Percentiles rank a stretch among this genome's conserved stretches.
These are phyloP conservation scores for Virgularia gustaviana DNA, from an alignment of 92 coral and sea anemone genomes.

Conservation along the genomic window DNA sequence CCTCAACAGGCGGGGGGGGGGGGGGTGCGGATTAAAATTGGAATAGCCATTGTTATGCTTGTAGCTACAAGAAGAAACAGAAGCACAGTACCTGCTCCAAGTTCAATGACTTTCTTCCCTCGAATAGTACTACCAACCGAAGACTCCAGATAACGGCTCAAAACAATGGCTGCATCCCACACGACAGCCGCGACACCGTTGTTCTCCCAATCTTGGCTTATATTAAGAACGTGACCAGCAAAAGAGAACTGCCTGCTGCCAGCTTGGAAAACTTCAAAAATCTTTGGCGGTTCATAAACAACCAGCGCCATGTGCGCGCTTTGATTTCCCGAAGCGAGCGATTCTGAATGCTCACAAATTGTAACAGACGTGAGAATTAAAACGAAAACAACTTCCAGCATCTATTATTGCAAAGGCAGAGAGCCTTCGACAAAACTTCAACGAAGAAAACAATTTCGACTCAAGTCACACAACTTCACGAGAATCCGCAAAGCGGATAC, in stretches of 20 bases:
- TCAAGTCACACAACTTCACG: too few relatives aligned
- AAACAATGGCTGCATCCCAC: slow-evolving; percentile 96
- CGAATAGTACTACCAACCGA: slow-evolving; percentile 32
- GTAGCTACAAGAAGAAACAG: too few relatives aligned
- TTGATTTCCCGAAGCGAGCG: neutral
- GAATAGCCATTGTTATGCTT: too few relatives aligned
- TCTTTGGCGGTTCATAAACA: slow-evolving; percentile 66
- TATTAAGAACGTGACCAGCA: slow-evolving; percentile 67
- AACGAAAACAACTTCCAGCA: too few relatives aligned
- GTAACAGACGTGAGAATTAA: too few relatives aligned
- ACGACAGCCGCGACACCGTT: slow-evolving; percentile 96
- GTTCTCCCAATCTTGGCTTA: slow-evolving; percentile 82
- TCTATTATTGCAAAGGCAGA: too few relatives aligned
- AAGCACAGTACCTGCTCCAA: slow-evolving; percentile 64
- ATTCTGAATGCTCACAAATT: neutral
- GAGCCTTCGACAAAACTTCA: too few relatives aligned
- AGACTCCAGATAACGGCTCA: slow-evolving; percentile 71
- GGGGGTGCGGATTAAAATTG: too few relatives aligned
- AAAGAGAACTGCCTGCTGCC: slow-evolving; percentile 67
- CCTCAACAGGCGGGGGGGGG: too few relatives aligned
- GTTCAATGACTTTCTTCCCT: slow-evolving; percentile 79
- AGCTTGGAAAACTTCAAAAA: slow-evolving; percentile 61
- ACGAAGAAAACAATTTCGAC: too few relatives aligned
- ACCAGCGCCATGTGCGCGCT: slow-evolving; percentile 61
- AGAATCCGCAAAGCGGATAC: too few relatives aligned